Conservation (phyloP, 2,888 invertebrate genomes). For the Yponomeuta evonymella region DNA sequence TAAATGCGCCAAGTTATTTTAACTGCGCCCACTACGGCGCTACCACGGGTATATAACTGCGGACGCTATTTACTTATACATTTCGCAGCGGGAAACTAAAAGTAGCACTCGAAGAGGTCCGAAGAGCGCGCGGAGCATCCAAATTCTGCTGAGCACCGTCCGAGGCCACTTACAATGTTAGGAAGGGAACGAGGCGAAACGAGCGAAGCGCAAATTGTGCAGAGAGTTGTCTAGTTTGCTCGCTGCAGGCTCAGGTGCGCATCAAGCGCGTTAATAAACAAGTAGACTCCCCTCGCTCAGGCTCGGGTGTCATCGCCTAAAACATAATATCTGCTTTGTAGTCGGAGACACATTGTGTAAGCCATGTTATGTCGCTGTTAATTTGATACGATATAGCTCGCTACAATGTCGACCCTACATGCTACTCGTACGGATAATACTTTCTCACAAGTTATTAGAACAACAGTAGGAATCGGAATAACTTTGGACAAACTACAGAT, state of each 20-base stretch:
- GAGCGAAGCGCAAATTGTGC: not conserved
- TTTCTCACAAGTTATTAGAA: not conserved
- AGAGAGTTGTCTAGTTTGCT: not conserved
- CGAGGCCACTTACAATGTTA: not conserved
- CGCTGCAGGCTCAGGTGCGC: not conserved
- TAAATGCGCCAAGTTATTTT: constrained; percentile 6
- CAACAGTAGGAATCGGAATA: too few species aligned
- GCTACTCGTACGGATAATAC: not conserved
- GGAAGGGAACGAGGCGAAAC: not conserved
- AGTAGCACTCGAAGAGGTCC: not conserved
- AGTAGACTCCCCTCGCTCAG: not conserved
- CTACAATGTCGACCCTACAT: not conserved
- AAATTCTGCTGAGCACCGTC: not conserved
- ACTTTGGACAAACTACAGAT: too few species aligned
- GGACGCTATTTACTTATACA: not conserved
- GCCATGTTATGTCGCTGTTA: not conserved
- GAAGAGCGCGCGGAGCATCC: not conserved
- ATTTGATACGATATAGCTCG: not conserved
- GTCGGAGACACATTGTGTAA: not conserved
- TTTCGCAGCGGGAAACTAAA: not conserved
- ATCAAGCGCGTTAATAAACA: not conserved
- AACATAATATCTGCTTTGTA: constrained; percentile 1
- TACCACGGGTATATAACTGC: not conserved
- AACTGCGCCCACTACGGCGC: not conserved
- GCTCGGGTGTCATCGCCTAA: not conserved